Conservation (phyloP, 2,888 invertebrate genomes). For the Melinopterus prodromus region DNA sequence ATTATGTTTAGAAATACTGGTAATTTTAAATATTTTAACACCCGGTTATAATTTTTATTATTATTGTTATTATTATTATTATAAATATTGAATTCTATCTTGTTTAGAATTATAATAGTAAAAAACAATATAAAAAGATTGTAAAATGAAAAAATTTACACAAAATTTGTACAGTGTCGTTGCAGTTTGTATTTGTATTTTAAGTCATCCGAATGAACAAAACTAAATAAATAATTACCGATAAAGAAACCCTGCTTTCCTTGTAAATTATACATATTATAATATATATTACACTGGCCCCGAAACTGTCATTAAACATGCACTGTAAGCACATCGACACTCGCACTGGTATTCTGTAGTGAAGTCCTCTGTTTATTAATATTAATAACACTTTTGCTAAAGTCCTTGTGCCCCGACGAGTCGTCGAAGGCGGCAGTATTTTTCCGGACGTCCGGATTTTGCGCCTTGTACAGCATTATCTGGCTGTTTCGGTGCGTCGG, state of each 20-base stretch:
- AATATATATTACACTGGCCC: slow-evolving; percentile 52
- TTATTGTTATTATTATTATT: too few relatives aligned
- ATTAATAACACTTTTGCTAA: slow-evolving; percentile 78
- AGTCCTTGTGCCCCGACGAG: slow-evolving; percentile 72
- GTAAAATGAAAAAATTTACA: slow-evolving; percentile 19
- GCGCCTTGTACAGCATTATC: slow-evolving; percentile 82
- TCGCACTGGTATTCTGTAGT: slow-evolving; percentile 53
- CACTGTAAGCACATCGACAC: slow-evolving; percentile 65
- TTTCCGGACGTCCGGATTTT: slow-evolving; percentile 84
- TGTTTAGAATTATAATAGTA: slow-evolving; percentile 14
- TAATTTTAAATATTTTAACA: too few relatives aligned
- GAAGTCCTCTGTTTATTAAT: slow-evolving; percentile 61
- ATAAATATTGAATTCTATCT: neutral
- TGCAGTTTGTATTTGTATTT: too few relatives aligned
- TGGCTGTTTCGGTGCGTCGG: slow-evolving; percentile 66
- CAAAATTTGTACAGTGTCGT: slow-evolving; percentile 17
- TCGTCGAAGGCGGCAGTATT: slow-evolving; percentile 75
- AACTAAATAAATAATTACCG: slow-evolving; percentile 14
- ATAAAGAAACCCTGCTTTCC: slow-evolving; percentile 29
- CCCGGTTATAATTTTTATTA: too few relatives aligned
- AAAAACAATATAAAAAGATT: neutral
- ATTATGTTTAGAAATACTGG: too few relatives aligned
- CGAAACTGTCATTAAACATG: slow-evolving; percentile 59
- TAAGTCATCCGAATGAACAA: slow-evolving; percentile 7
- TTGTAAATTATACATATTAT: neutral